Evolutionary conservation across 2,113 vertebrate genomes (phyloP).

Genomic region (Tragelaphus scriptus): DNA sequence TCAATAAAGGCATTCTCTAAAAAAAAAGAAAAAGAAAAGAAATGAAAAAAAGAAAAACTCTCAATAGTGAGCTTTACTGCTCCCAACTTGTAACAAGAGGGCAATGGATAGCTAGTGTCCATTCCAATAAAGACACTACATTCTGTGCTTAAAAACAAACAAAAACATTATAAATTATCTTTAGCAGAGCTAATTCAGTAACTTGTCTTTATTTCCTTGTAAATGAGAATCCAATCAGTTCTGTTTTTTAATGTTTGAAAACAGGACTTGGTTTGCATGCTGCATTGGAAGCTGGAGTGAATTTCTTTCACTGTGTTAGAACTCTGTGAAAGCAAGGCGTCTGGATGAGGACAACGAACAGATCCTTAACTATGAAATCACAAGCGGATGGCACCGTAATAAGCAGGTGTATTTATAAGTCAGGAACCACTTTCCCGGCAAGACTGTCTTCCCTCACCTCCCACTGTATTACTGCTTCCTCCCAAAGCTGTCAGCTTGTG

Average conservation of each 20-base stretch:
- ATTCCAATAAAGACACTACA: neutral
- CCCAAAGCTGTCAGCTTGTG: conserved; percentile 37
- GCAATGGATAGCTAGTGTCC: neutral
- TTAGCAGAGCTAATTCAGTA: neutral
- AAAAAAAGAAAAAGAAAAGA: neutral
- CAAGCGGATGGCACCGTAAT: conserved; percentile 48
- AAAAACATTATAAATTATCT: neutral
- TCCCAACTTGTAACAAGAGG: neutral
- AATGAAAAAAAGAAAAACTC: neutral
- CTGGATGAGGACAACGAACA: conserved; percentile 34
- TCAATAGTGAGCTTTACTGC: neutral
- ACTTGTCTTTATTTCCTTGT: neutral
- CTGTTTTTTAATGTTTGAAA: conserved; percentile 43
- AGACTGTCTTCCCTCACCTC: conserved; percentile 50
- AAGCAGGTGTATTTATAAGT: conserved; percentile 69
- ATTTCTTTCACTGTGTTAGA: conserved; percentile 14
- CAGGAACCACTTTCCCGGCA: conserved; percentile 53
- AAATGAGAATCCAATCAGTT: neutral
- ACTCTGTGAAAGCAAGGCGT: conserved; percentile 44
- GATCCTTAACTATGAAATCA: conserved; percentile 44
- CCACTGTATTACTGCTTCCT: conserved; percentile 48
- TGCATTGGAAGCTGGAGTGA: neutral
- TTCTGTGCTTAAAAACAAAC: neutral
- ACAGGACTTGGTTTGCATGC: conserved; percentile 34
- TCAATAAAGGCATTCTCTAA: neutral